These are phyloP conservation scores for Tamias sibiricus DNA, from an alignment of 2,113 vertebrate species.

Conservation along the genomic window DNA sequence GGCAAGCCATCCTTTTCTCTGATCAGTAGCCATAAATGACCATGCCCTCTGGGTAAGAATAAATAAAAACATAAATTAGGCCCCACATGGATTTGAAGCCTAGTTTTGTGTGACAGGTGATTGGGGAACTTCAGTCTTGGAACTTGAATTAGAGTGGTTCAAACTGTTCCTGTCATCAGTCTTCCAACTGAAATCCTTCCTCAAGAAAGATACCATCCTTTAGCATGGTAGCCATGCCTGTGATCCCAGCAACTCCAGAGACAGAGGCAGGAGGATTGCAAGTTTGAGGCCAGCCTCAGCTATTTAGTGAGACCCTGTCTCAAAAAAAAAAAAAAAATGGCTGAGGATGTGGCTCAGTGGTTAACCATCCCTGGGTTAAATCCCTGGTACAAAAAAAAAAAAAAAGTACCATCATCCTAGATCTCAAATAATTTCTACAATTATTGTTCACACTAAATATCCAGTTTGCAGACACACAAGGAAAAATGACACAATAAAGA, in stretches of 20 bases:
- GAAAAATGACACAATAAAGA: background rate
- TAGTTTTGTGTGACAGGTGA: background rate
- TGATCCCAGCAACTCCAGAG: too few relatives aligned
- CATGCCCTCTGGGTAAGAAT: background rate
- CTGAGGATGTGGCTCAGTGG: too few relatives aligned
- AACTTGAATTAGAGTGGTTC: background rate
- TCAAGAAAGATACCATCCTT: background rate
- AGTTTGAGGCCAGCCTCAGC: too few relatives aligned
- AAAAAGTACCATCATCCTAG: too few relatives aligned
- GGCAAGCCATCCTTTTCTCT: background rate
- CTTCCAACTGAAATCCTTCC: background rate
- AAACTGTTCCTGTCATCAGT: background rate
- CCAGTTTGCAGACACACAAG: background rate
- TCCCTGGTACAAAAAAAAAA: rapidly evolving
- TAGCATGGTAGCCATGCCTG: too few relatives aligned
- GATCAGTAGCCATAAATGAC: background rate
- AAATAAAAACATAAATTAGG: background rate
- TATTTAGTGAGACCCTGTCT: too few relatives aligned
- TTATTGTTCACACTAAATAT: background rate
- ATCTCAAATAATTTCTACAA: background rate
- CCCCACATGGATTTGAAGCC: background rate
- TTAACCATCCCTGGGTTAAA: too few relatives aligned
- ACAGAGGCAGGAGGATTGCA: too few relatives aligned
- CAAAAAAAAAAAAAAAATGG: too few relatives aligned
- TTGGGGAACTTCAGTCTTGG: background rate